Evolutionary conservation across 2,888 invertebrate genomes (phyloP).

Genomic region (Uloborus plumipes): DNA sequence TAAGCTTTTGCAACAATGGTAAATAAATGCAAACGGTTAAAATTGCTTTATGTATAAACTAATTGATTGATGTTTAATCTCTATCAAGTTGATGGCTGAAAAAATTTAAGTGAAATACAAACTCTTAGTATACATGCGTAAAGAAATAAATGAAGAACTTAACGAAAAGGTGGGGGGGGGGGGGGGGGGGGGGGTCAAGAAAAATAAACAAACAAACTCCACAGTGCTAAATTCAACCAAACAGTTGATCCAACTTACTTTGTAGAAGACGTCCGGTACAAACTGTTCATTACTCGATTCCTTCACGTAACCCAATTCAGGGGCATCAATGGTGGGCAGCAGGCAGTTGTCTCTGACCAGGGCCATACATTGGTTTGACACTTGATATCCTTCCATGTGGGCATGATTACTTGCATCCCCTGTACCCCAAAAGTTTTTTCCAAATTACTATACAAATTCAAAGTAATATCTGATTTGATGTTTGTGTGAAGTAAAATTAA

Average conservation of each 20-base stretch:
- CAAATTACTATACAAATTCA: neutral
- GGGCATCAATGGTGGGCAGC: constrained; percentile 95
- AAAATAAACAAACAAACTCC: too few species aligned
- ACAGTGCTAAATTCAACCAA: too few species aligned
- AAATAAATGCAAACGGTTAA: too few species aligned
- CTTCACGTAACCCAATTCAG: constrained; percentile 95
- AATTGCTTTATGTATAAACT: too few species aligned
- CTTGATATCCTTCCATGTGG: constrained; percentile 99
- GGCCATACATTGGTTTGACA: constrained; percentile 98
- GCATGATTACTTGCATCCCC: constrained; percentile 92
- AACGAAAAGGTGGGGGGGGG: too few species aligned
- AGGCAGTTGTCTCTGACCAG: constrained; percentile 93
- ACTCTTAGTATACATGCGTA: neutral
- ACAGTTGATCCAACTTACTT: constrained; percentile 75
- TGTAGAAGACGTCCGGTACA: constrained; percentile 99
- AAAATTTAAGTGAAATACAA: neutral
- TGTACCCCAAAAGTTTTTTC: constrained; percentile 70
- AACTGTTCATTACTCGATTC: constrained; percentile 94
- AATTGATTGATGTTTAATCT: too few species aligned
- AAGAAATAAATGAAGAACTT: too few species aligned
- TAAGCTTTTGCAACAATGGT: too few species aligned
- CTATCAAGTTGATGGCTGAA: too few species aligned
- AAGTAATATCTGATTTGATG: neutral
- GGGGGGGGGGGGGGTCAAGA: too few species aligned
- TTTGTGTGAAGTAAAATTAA: too few species aligned